Conservation (phyloP, 2,797 vertebrate species). For the Smutsia temminckii region DNA sequence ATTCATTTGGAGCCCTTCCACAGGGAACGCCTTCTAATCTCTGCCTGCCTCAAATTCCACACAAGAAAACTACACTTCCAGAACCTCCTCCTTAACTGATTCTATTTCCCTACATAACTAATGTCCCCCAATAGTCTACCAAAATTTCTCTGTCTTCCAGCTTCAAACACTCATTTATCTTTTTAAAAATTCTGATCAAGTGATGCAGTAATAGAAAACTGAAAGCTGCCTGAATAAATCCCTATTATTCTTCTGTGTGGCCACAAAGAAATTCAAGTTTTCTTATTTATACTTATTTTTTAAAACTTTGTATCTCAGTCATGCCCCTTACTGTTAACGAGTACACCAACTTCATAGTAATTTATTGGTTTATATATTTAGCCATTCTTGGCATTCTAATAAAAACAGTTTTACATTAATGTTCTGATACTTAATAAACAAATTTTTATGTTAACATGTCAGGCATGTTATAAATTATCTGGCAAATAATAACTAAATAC, state of each 20-base stretch:
- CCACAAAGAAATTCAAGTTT: background rate
- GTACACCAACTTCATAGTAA: background rate
- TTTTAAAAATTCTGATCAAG: background rate
- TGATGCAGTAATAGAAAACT: background rate
- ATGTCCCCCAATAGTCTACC: background rate
- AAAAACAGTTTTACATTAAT: background rate
- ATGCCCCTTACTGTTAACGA: background rate
- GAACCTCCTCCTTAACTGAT: background rate
- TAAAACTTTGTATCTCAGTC: background rate
- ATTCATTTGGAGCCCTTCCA: background rate
- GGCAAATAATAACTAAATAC: constrained; percentile 19
- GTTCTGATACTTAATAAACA: constrained; percentile 21
- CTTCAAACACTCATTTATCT: background rate
- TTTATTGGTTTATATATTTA: constrained; percentile 34
- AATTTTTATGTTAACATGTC: constrained; percentile 44
- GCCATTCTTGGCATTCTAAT: background rate
- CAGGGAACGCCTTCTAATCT: background rate
- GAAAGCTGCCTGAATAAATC: background rate
- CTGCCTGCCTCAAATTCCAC: background rate
- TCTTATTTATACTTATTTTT: background rate
- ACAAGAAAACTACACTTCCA: background rate
- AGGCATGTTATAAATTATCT: background rate
- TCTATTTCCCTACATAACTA: background rate
- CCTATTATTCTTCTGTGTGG: background rate
- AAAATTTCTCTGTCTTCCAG: background rate